Evolutionary conservation across 2,888 invertebrate genomes (phyloP).

Genomic region (Nephrotoma guestfalica): DNA sequence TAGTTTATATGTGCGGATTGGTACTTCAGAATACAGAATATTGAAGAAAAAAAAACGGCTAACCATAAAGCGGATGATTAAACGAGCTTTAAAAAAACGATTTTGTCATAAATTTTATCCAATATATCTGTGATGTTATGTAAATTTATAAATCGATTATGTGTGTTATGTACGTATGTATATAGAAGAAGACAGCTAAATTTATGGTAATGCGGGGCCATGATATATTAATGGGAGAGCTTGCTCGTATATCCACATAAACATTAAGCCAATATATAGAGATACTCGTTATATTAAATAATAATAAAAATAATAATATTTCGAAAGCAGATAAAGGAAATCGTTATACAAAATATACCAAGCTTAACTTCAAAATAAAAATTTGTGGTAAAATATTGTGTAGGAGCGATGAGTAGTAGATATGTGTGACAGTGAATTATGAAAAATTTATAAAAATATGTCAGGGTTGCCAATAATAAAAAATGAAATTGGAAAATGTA

Average conservation of each 20-base stretch:
- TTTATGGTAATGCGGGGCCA: background rate
- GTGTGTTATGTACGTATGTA: background rate
- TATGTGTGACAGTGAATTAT: background rate
- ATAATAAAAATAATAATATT: too few species aligned
- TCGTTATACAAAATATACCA: too few species aligned
- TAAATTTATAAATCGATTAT: background rate
- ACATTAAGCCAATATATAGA: background rate
- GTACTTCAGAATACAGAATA: background rate
- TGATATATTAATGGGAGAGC: background rate
- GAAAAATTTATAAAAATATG: background rate
- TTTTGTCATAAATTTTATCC: background rate
- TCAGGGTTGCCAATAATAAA: background rate
- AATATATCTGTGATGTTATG: background rate
- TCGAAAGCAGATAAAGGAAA: too few species aligned
- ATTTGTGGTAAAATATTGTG: background rate
- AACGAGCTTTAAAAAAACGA: background rate
- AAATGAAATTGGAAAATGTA: too few species aligned
- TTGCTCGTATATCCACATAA: background rate
- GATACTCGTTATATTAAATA: too few species aligned
- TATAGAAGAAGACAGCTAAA: background rate
- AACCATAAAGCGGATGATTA: background rate
- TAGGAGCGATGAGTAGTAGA: background rate
- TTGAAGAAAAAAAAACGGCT: background rate
- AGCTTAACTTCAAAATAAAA: background rate
- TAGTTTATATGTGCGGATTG: background rate